A percentile compares a stretch with the other conserved stretches of the same genome.
These are phyloP conservation scores for Meriones psammophilus DNA, from an alignment of 2,797 vertebrate species.

Conservation along the genomic window DNA sequence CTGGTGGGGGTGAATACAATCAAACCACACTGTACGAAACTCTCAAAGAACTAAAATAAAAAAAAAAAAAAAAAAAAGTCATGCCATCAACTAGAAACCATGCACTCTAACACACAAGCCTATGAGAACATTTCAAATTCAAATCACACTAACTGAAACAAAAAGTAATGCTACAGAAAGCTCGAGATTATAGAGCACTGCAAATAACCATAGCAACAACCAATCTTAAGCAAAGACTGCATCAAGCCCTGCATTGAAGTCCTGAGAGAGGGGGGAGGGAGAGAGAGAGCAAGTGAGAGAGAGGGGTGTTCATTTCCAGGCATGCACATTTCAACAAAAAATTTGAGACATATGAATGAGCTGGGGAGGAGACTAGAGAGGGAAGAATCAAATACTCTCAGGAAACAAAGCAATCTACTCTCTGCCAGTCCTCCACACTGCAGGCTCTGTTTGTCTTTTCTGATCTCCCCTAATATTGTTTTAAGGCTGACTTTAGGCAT, in stretches of 20 bases:
- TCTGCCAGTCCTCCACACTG: not conserved
- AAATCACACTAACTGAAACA: not conserved
- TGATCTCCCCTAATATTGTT: not conserved
- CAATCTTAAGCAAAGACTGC: not conserved
- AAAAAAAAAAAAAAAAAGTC: not conserved
- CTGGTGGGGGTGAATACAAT: not conserved
- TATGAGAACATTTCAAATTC: not conserved
- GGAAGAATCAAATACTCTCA: not conserved
- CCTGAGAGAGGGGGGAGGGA: not conserved
- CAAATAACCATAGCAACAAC: slow-evolving; percentile 15
- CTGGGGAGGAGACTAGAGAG: not conserved
- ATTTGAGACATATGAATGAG: not conserved
- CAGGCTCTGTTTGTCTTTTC: not conserved
- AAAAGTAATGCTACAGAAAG: not conserved
- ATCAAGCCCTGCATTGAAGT: not conserved
- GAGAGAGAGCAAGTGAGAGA: too few relatives aligned
- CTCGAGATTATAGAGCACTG: not conserved
- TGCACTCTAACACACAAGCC: not conserved
- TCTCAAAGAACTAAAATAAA: not conserved
- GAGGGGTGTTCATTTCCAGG: not conserved
- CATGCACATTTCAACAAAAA: not conserved
- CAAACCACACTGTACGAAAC: not conserved
- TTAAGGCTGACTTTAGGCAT: not conserved
- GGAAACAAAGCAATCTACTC: not conserved
- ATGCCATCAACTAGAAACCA: not conserved